Evolutionary conservation across 2,113 vertebrate species (phyloP).

Genomic region (Sturnus vulgaris): DNA sequence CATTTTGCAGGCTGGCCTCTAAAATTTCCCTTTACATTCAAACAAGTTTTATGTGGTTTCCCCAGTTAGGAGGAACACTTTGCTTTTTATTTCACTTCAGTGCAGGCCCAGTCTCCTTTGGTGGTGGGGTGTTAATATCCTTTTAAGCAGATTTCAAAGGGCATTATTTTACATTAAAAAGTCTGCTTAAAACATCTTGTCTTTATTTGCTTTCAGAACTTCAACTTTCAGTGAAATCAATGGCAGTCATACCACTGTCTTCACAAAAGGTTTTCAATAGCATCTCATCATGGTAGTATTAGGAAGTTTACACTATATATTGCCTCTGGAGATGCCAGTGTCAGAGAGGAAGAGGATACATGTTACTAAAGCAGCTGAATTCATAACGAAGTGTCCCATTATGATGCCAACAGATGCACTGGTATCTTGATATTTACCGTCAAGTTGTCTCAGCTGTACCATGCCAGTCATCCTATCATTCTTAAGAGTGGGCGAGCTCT

Average conservation of each 20-base stretch:
- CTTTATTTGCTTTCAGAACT: neutral
- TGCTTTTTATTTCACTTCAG: neutral
- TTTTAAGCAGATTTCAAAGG: neutral
- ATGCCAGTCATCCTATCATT: neutral
- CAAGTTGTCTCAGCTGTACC: neutral
- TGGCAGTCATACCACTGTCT: neutral
- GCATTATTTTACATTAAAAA: neutral
- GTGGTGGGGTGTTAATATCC: neutral
- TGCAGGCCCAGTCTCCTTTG: neutral
- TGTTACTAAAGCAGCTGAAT: neutral
- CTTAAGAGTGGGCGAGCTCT: neutral
- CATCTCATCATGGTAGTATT: neutral
- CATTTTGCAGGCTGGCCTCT: neutral
- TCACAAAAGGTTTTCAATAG: neutral
- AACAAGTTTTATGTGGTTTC: neutral
- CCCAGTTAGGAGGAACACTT: neutral
- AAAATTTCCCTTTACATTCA: neutral
- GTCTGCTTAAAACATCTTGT: neutral
- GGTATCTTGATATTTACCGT: neutral
- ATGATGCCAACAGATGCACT: neutral
- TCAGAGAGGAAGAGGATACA: neutral
- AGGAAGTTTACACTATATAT: neutral
- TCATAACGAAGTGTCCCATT: neutral
- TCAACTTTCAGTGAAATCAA: neutral
- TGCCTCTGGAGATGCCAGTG: neutral